Evolutionary conservation across 2,797 vertebrate genomes (phyloP).

Genomic region (Onychomys torridus): DNA sequence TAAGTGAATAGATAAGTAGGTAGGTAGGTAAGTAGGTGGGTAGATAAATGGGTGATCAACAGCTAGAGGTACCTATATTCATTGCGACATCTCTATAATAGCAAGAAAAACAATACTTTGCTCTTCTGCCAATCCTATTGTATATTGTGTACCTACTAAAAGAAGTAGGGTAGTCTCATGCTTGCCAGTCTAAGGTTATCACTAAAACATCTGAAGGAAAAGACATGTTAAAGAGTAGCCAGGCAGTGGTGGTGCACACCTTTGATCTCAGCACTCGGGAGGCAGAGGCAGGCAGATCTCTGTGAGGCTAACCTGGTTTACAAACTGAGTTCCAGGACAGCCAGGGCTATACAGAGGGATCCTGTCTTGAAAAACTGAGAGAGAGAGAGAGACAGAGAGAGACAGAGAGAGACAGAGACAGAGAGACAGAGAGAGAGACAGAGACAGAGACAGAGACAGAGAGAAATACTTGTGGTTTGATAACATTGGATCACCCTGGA

Average conservation of each 20-base stretch:
- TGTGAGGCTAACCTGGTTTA: not conserved
- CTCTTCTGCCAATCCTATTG: too few relatives aligned
- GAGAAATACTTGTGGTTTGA: not conserved
- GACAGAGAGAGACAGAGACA: too few relatives aligned
- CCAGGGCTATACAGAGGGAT: not conserved
- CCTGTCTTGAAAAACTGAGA: not conserved
- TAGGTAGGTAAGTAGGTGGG: not conserved
- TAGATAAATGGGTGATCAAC: not conserved
- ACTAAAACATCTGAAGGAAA: not conserved
- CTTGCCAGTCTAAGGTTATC: not conserved
- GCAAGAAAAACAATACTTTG: not conserved
- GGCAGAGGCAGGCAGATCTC: not conserved
- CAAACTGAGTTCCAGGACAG: not conserved
- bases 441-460: not conserved
- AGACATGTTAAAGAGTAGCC: not conserved
- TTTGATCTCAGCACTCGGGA: not conserved
- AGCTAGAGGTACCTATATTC: not conserved
- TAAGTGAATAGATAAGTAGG: not conserved
- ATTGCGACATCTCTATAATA: not conserved
- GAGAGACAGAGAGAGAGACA: not conserved
- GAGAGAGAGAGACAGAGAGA: not conserved
- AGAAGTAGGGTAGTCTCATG: not conserved
- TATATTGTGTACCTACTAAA: not conserved
- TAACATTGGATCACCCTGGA: not conserved
- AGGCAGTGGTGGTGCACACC: fast-evolving